Evolutionary conservation across 1,140 invertebrate genomes (phyloP), one percentile per base, ranked within the genome.

Genomic region (Acromyrmex echinatior): DNA sequence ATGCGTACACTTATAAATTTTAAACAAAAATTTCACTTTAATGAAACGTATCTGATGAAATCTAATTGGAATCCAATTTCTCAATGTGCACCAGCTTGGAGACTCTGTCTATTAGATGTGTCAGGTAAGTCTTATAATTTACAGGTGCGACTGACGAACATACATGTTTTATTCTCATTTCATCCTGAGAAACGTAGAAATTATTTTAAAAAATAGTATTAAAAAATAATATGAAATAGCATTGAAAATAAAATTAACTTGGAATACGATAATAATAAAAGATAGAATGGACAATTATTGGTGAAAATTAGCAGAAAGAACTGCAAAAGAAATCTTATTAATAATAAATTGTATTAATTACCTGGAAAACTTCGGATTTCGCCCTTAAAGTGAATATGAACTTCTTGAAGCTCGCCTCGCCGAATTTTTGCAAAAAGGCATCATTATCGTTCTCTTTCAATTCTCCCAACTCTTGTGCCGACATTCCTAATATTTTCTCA

Each of bases 331-430:
- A n/a, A 56, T 21, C 1, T 58, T 70, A 66, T 49, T 45, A 74
- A 45, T 16, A 10, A 39, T 56, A 70, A 49, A 49, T 25, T 82
- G 68, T 63, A 63, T 65, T 60, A 71, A 25, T 89, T 89, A 95
- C 97, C 96, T 95, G 98, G 92, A 98, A 99, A 21, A 96, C 97
- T 94, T 99, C 99, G 93, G 98, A 96, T 95, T 98, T 99, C 21
- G 97, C 97, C 86, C 98, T 96, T 63, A 99, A 95, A 93, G 97
- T 98, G 92, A 99, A 98, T 14, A 97, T 96, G 90, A 97, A 99
- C 0, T 97, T 96, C 92, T 97, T 97, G 93, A 99, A 99, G 88
- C 97, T 96, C 7, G 98, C 96, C 16, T 97, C 96, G 25, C 96
- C 96, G 81, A 99, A 97, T 74, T 98, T 95, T 60, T 97, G 95